Percentiles rank a stretch among this genome's conserved stretches.
These are phyloP conservation scores for Papilio elwesi DNA, from an alignment of 2,888 invertebrate genomes.

Conservation along the genomic window DNA sequence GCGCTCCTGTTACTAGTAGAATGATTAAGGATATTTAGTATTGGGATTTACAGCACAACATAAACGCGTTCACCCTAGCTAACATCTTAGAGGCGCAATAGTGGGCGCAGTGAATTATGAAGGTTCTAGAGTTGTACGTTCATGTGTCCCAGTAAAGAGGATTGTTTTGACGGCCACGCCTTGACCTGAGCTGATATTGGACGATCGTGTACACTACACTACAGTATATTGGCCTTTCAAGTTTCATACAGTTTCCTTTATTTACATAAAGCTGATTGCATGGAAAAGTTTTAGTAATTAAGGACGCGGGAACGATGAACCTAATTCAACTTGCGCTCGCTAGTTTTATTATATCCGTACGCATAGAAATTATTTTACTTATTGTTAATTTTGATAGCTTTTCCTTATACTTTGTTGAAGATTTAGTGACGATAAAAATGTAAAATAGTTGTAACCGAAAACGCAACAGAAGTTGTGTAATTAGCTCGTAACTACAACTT, in stretches of 20 bases:
- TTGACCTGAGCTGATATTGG: slow-evolving; percentile 60
- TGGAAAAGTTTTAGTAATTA: slow-evolving; percentile 26
- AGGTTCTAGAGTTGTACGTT: slow-evolving; percentile 20
- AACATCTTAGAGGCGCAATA: not conserved
- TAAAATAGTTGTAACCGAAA: not conserved
- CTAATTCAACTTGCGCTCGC: slow-evolving; percentile 18
- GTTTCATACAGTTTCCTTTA: slow-evolving; percentile 50
- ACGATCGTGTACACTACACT: slow-evolving; percentile 53
- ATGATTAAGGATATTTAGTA: not conserved
- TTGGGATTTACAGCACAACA: not conserved
- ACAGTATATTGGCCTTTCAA: slow-evolving; percentile 64
- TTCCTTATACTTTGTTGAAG: slow-evolving; percentile 3
- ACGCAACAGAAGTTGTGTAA: too few species aligned
- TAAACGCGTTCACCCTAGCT: not conserved
- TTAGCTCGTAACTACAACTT: not conserved
- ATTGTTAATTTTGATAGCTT: not conserved
- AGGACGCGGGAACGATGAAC: slow-evolving; percentile 29
- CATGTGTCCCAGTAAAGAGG: slow-evolving; percentile 39
- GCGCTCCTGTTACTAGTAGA: not conserved
- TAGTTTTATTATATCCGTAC: slow-evolving; percentile 33
- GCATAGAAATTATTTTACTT: not conserved
- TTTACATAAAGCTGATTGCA: slow-evolving; percentile 36
- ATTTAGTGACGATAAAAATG: not conserved
- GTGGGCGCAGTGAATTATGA: slow-evolving; percentile 9
- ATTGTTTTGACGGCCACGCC: slow-evolving; percentile 61